Conservation (phyloP, 1,140 invertebrate species). For the Tetraneura akinire region DNA sequence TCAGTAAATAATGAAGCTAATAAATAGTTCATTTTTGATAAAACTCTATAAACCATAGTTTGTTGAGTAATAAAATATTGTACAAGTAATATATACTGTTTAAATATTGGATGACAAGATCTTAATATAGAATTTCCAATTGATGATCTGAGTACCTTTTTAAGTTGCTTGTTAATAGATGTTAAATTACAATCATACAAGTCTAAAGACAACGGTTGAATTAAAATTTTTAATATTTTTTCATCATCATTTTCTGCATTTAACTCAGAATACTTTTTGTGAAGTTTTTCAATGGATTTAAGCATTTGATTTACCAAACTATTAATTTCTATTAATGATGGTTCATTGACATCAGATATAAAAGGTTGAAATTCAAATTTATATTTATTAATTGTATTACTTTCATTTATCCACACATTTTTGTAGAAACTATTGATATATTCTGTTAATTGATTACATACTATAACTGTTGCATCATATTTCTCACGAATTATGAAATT, state of each 20-base stretch:
- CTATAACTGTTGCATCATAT: neutral
- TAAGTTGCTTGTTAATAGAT: constrained; percentile 10
- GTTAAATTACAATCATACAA: constrained; percentile 60
- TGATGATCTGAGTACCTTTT: constrained; percentile 14
- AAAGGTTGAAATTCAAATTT: neutral
- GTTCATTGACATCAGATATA: constrained; percentile 22
- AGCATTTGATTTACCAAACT: constrained; percentile 61
- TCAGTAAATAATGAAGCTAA: constrained; percentile 84
- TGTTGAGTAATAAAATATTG: constrained; percentile 79
- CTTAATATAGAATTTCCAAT: constrained; percentile 52
- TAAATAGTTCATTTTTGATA: constrained; percentile 81
- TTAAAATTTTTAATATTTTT: constrained; percentile 51
- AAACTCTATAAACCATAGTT: constrained; percentile 73
- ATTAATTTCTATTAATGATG: constrained; percentile 11
- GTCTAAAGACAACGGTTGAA: constrained; percentile 27
- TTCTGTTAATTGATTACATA: neutral
- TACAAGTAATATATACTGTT: constrained; percentile 73
- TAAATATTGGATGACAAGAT: constrained; percentile 69
- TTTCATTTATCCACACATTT: neutral
- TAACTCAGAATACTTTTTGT: constrained; percentile 64
- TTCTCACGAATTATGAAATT: neutral
- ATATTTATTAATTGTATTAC: neutral
- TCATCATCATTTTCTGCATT: constrained; percentile 59
- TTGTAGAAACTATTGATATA: constrained; percentile 12
- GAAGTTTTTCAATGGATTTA: constrained; percentile 69